phyloP scores from a whole-genome alignment of 2,113 vertebrate species.

The Vidua chalybeata region DNA sequence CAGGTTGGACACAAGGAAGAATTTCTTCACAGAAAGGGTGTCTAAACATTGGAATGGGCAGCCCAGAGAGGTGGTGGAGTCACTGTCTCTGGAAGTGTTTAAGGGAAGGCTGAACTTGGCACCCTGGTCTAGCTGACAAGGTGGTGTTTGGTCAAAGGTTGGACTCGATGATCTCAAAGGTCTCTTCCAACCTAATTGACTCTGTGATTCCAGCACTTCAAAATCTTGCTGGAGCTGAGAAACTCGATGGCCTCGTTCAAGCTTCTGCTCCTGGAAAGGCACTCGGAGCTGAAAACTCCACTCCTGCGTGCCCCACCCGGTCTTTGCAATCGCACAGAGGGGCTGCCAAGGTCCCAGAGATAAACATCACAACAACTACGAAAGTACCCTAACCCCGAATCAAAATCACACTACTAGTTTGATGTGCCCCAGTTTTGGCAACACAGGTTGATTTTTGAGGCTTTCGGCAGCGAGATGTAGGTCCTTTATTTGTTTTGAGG shows the following conservation, averaged over 20 bases:
- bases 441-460: background rate
- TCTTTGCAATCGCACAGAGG: accelerated
- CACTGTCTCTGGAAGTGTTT: background rate
- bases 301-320: background rate
- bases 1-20: background rate
- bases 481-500: background rate
- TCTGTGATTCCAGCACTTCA: background rate
- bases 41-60: too few species aligned
- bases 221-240: background rate
- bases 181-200: background rate
- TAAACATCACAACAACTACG: background rate
- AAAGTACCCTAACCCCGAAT: background rate
- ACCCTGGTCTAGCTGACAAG: background rate
- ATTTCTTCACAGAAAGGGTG: background rate
- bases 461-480: background rate
- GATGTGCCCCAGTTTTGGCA: background rate
- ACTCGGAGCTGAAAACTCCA: background rate
- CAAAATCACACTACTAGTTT: background rate
- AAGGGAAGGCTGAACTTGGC: background rate
- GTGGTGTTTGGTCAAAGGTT: background rate
- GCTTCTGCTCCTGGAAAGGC: background rate
- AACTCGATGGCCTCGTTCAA: background rate
- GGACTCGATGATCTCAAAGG: background rate
- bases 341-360: background rate
- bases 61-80: background rate